Evolutionary conservation across 1,140 invertebrate genomes (phyloP), one percentile per base, ranked within the genome.

Genomic region (Babylonia areolata): DNA sequence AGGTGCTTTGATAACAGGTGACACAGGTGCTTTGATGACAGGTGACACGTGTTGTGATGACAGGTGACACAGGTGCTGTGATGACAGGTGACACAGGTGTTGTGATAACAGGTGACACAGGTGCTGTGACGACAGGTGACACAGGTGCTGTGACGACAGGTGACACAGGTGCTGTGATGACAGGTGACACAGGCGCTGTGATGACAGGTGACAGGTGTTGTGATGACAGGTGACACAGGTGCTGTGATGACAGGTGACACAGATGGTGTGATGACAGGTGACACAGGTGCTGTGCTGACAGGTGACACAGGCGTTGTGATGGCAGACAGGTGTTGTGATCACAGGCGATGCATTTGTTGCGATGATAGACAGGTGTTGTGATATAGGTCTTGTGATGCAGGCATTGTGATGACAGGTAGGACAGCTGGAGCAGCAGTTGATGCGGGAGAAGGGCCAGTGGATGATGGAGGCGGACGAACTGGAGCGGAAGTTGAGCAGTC

Each of bases 381-480:
- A 51, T 12, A 51, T 12, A 17, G 17, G 46, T 51, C 46, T 51
- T 9, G 46, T 51, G 46, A 12, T 23, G 23, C 51, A 54, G 11
- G 23, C 15, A 28, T 1, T 77, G 77, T 46, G 1, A 2, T 54
- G 42, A 75, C 69, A 93, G 92, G 86, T 93, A n/a, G 90, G 88
- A 9, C 88, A 87, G 3, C 40, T 90, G 33, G 92, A 93, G 85
- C 91, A 91, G 54, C 88, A 91, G 87, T 84, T 92, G 58, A 84
- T 92, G 84, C 90, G 88, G 73, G 90, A 90, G 31, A 91, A 91
- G 82, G 82, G 89, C 15, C 88, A 89, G 33, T 90, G 86, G 77
- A 90, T 91, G 89, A 89, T 87, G 73, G 92, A 93, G 83, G 79
- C 87, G n/a, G 90, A 92, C 81, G 88, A 87, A 15, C 78, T 90